phyloP scores from a whole-genome alignment of 2,888 invertebrate species.

The Andricus quercusramuli region DNA sequence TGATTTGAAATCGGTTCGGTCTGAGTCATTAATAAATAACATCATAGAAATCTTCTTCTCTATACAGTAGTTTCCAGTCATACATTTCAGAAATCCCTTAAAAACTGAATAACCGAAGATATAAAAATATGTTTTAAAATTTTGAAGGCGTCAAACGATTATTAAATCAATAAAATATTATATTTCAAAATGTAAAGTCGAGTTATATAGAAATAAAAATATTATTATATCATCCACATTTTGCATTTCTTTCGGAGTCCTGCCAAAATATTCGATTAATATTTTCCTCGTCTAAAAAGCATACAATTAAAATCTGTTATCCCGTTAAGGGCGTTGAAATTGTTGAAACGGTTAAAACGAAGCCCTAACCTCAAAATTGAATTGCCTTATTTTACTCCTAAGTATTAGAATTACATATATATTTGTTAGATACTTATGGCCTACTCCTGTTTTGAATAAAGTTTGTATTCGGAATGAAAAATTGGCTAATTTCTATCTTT shows the following conservation, averaged over 20 bases:
- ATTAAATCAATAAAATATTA: not conserved
- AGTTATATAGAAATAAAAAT: no score
- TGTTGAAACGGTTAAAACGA: no score
- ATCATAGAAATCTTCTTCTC: not conserved
- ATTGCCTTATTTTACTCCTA: no score
- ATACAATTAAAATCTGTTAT: not conserved
- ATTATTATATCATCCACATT: not conserved
- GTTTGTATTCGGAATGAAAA: no score
- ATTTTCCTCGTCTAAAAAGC: not conserved
- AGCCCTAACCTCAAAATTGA: no score
- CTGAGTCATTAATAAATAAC: not conserved
- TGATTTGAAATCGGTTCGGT: no score
- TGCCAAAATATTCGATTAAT: not conserved
- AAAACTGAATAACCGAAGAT: not conserved
- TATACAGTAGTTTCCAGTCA: not conserved
- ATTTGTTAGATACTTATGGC: no score
- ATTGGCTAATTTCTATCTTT: no score
- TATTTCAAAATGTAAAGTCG: no score
- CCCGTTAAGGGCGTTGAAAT: no score
- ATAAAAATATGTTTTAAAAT: not conserved
- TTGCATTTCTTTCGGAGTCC: not conserved
- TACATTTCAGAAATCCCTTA: not conserved
- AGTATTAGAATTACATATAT: no score
- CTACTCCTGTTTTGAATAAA: no score
- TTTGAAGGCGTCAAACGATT: not conserved